A percentile compares a stretch with the other conserved stretches of the same genome.
Conservation (phyloP, 1,140 invertebrate species). For the Trachymyrmex septentrionalis region DNA sequence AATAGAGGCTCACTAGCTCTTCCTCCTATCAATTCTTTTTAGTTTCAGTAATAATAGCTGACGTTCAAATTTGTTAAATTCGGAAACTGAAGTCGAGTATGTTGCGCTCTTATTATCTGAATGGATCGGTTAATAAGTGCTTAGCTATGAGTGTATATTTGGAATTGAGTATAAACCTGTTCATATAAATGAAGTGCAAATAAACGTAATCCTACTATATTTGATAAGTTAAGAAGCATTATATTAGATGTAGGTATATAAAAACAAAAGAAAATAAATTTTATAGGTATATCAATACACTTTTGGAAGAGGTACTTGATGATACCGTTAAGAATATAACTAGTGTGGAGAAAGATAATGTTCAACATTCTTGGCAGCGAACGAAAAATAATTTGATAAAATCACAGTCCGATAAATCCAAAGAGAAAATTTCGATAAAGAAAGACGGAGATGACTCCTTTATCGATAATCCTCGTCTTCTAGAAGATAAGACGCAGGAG, state of each 20-base stretch:
- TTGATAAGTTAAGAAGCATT: not conserved
- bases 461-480: not conserved
- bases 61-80: no score
- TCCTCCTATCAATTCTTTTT: no score
- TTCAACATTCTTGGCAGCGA: constrained; percentile 35
- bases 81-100: no score
- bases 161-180: no score
- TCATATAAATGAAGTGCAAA: no score
- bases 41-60: no score
- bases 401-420: constrained; percentile 16
- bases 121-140: no score
- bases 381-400: constrained; percentile 14
- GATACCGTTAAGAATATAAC: constrained; percentile 80
- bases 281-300: constrained; percentile 78
- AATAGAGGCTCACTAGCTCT: no score
- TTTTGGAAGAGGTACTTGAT: constrained; percentile 80
- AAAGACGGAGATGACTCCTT: not conserved
- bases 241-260: not conserved
- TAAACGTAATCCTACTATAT: no score
- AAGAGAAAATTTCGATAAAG: not conserved
- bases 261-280: not conserved
- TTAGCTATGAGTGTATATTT: no score
- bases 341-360: constrained; percentile 1
- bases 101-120: no score
- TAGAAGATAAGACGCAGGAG: not conserved